phyloP scores from a whole-genome alignment of 2,797 vertebrate genomes.

The Ambastaia sidthimunki region DNA sequence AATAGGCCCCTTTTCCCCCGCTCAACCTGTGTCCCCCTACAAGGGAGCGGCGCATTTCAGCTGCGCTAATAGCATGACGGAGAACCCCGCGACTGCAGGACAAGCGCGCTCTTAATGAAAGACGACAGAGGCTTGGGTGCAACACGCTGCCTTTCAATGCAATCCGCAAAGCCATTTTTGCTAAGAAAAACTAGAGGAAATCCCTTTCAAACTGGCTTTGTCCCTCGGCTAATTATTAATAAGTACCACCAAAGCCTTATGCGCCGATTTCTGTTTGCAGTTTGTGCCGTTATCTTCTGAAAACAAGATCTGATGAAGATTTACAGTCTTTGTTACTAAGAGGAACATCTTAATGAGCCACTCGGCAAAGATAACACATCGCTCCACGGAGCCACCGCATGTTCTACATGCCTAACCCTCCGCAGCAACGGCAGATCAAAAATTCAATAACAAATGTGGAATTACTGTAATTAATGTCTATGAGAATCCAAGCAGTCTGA shows the following conservation, averaged over 20 bases:
- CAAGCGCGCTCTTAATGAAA: conserved; percentile 31
- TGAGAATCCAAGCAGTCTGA: conserved; percentile 62
- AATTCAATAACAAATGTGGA: conserved; percentile 76
- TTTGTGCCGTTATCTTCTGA: conserved; percentile 24
- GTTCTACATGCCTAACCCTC: conserved; percentile 49
- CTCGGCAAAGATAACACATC: conserved; percentile 12
- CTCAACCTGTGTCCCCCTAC: conserved; percentile 68
- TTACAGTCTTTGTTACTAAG: conserved; percentile 18
- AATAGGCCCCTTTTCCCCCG: conserved; percentile 74
- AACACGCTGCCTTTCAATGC: not conserved
- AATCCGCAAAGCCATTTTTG: not conserved
- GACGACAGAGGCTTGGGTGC: not conserved
- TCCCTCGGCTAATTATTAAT: conserved; percentile 22
- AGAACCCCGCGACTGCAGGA: conserved; percentile 58
- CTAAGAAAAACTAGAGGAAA: not conserved
- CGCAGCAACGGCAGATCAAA: conserved; percentile 64
- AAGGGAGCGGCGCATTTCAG: conserved; percentile 74
- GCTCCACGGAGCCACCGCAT: not conserved
- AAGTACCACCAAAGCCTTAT: conserved; percentile 1
- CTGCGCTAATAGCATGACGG: conserved; percentile 70
- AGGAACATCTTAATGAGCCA: conserved; percentile 19
- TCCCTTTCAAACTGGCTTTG: conserved; percentile 6
- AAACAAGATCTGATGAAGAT: conserved; percentile 42
- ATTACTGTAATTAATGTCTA: conserved; percentile 71
- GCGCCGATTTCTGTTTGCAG: conserved; percentile 28